Percentiles rank a stretch among this genome's conserved stretches.
phyloP scores from a whole-genome alignment of 2,113 vertebrate species.

The Thunnus thynnus region DNA sequence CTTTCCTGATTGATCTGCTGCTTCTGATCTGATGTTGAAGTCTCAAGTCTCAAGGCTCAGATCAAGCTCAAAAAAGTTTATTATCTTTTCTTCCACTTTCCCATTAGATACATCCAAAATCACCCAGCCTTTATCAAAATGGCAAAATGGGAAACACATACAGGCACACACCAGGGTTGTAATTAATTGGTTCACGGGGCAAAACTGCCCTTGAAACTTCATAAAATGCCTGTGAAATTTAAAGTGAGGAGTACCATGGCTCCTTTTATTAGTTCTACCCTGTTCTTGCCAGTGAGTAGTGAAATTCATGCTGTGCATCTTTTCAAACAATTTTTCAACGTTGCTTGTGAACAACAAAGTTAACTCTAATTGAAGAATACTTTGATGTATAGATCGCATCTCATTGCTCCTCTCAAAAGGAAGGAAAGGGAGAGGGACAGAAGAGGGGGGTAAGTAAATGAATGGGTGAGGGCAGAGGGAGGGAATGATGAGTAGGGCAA shows the following conservation, averaged over 20 bases:
- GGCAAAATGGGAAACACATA: conserved; percentile 11
- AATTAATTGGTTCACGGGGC: conserved; percentile 26
- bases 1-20: conserved; percentile 3
- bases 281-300: neutral
- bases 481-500: neutral
- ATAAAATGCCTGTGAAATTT: conserved; percentile 16
- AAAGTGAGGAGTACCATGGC: neutral
- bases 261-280: neutral
- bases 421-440: too few relatives aligned
- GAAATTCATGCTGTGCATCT: neutral
- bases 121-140: neutral
- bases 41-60: neutral
- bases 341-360: neutral
- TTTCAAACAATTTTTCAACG: neutral
- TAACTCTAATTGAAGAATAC: neutral
- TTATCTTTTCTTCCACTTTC: conserved; percentile 12
- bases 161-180: neutral
- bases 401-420: too few relatives aligned
- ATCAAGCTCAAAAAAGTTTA: neutral
- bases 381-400: neutral
- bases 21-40: conserved; percentile 22
- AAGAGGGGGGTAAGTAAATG: neutral
- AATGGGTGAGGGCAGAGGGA: neutral
- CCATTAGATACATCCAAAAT: neutral
- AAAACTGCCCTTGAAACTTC: conserved; percentile 30